Evolutionary conservation across 1,140 invertebrate species (phyloP), one percentile per base, ranked within the genome.

Genomic region (Drosophila kanapiae): DNA sequence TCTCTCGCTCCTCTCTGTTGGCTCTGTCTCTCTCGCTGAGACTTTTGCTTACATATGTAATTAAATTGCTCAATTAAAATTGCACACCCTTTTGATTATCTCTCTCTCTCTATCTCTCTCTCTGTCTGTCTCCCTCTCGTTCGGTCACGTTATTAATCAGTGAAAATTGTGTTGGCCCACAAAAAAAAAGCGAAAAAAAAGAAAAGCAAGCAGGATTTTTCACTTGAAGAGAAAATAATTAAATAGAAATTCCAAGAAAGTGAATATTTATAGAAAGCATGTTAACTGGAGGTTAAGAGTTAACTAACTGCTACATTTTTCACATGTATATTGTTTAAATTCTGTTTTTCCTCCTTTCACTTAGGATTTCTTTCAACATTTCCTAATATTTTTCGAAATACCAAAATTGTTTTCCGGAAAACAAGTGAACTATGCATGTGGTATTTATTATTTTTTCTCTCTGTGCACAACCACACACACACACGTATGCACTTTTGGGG

Each of bases 21-120:
- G 18, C 27, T 49, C 37, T 27, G 18, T 11, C 11, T 29, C 51
- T 75, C 48, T 62, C 38, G 43, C 59, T 63, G 80, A 62, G 65
- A 63, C 71, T 90, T 90, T 90, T 90, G 85, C 85, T 90, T 90
- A 90, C 85, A 90, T 90, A 90, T 88, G 86, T 92, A 92, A 92
- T 92, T 92, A 92, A 92, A 92, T 92, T 92, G 91, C 76, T 92
- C 91, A 92, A 92, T 92, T 92, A 92, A 92, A 92, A 92, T 92
- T 92, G 91, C 91, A 92, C 91, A 92, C 91, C 82, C 91, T 90
- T 92, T 92, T 92, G 91, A 92, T 92, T 92, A 92, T 92, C 91
- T 45, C 54, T 54, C 33, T 48, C 45, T 42, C n/a, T 27, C 86
- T 45, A 43, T 49, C n/a, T 33, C 33, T 45, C 14, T 33, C 6